Conservation (phyloP, 2,113 vertebrate species). For the Malurus elegans region DNA sequence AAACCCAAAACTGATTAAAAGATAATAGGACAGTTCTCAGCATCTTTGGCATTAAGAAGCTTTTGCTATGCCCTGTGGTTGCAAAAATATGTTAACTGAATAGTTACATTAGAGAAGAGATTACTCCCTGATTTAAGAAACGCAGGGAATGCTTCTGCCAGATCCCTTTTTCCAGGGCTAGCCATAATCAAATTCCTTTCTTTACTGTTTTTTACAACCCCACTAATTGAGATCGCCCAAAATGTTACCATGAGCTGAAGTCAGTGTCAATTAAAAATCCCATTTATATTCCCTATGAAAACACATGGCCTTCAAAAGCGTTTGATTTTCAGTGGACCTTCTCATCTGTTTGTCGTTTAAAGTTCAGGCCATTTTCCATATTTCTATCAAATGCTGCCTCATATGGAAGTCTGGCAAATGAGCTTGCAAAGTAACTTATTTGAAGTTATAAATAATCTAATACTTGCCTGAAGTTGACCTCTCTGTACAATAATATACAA, state of each 20-base stretch:
- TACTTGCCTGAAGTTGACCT: conserved; percentile 72
- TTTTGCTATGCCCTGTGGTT: background rate
- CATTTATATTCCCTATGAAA: conserved; percentile 83
- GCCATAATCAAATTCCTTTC: conserved; percentile 77
- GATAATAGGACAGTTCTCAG: background rate
- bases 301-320: conserved; percentile 81
- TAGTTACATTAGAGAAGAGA: conserved; percentile 3
- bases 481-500: conserved; percentile 62
- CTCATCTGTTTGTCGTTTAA: conserved; percentile 94
- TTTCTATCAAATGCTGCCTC: conserved; percentile 87
- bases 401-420: conserved; percentile 81
- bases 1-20: background rate
- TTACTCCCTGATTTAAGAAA: conserved; percentile 46
- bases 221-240: conserved; percentile 85
- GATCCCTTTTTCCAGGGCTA: conserved; percentile 56
- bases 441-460: conserved; percentile 89
- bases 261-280: conserved; percentile 91
- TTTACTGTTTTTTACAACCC: conserved; percentile 82
- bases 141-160: conserved; percentile 16
- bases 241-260: conserved; percentile 82
- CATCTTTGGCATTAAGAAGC: background rate
- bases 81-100: background rate
- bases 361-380: conserved; percentile 84
- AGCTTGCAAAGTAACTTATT: conserved; percentile 78
- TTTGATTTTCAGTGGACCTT: conserved; percentile 81